Evolutionary conservation across 2,113 vertebrate genomes (phyloP).

Genomic region (Motacilla tschutschensis): DNA sequence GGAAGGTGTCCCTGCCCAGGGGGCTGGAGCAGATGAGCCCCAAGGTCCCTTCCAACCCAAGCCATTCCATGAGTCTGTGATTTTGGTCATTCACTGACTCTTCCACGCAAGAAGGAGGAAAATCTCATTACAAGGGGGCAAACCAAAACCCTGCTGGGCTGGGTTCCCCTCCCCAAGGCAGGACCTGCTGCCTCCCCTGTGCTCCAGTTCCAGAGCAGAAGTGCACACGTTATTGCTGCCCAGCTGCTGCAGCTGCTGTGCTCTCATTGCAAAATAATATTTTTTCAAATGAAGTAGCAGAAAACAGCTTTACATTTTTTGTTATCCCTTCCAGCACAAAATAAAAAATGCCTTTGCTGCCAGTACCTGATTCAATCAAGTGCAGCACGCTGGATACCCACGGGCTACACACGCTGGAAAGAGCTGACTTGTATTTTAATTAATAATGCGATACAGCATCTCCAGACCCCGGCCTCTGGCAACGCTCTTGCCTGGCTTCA

Average conservation of each 20-base stretch:
- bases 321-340: slow-evolving; percentile 87
- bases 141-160: not conserved
- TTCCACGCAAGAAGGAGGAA: rapidly evolving
- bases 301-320: slow-evolving; percentile 86
- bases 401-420: slow-evolving; percentile 80
- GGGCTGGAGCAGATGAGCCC: not conserved
- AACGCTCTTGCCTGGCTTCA: slow-evolving; percentile 80
- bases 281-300: slow-evolving; percentile 81
- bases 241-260: slow-evolving; percentile 65
- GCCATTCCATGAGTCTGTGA: not conserved
- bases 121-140: not conserved
- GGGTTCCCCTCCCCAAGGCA: not conserved
- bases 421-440: slow-evolving; percentile 96
- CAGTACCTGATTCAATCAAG: slow-evolving; percentile 98
- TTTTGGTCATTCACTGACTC: not conserved
- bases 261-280: slow-evolving; percentile 74
- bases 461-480: slow-evolving; percentile 87
- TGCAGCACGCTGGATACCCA: slow-evolving; percentile 93
- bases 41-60: not conserved
- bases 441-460: slow-evolving; percentile 90
- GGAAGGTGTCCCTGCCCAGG: not conserved
- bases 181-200: slow-evolving; percentile 10
- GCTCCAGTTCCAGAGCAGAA: not conserved
- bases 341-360: slow-evolving; percentile 89
- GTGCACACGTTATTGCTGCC: not conserved